Conservation (phyloP, 2,113 vertebrate genomes). For the Pseudopipra pipra region DNA sequence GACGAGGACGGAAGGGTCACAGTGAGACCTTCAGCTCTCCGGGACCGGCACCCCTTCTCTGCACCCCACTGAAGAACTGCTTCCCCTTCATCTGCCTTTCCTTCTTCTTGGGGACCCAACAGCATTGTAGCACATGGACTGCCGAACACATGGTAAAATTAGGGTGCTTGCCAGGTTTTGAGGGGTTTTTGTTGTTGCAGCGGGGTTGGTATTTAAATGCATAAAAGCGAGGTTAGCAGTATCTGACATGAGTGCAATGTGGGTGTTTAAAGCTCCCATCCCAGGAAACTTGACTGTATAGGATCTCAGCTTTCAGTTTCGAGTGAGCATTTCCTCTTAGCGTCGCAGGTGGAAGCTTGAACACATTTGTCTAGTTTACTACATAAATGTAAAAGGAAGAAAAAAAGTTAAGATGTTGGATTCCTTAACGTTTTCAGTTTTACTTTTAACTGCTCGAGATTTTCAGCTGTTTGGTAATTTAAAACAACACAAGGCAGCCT, state of each 20-base stretch:
- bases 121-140: background rate
- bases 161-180: background rate
- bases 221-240: background rate
- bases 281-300: background rate
- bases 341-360: background rate
- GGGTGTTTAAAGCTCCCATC: background rate
- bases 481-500: background rate
- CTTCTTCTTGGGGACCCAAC: background rate
- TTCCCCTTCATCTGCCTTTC: background rate
- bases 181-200: background rate
- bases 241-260: background rate
- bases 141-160: background rate
- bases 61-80: background rate
- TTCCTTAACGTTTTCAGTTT: background rate
- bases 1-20: rapidly evolving
- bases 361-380: background rate
- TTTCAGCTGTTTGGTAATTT: background rate
- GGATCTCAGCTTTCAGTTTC: background rate
- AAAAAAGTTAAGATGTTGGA: background rate
- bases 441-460: background rate
- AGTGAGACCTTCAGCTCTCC: background rate
- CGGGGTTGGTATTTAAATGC: background rate
- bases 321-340: background rate
- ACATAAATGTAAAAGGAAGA: background rate
- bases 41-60: background rate